phyloP scores from a whole-genome alignment of 2,797 vertebrate species.

The Sus cebifrons region DNA sequence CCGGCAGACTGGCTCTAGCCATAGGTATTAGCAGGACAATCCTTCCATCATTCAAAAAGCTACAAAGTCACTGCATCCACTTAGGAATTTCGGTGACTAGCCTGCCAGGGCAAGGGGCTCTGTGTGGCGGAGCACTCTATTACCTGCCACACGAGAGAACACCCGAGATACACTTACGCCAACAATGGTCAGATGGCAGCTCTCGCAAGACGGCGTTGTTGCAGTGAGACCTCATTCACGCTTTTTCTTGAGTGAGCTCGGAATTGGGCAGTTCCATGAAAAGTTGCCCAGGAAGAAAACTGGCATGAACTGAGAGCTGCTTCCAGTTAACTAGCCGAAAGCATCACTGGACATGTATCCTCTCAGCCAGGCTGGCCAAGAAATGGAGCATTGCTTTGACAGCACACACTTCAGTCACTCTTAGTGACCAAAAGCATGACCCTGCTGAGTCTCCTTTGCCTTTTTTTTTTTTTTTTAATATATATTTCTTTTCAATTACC shows the following conservation, averaged over 20 bases:
- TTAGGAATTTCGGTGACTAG: not conserved
- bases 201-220: not conserved
- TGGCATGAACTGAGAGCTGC: not conserved
- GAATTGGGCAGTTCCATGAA: not conserved
- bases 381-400: not conserved
- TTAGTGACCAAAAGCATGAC: not conserved
- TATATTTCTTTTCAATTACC: not conserved
- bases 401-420: not conserved
- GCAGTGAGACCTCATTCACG: not conserved
- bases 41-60: not conserved
- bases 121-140: not conserved
- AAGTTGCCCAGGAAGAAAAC: slow-evolving; percentile 45
- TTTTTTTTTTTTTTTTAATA: not conserved
- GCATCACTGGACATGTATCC: not conserved
- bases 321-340: not conserved
- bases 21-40: not conserved
- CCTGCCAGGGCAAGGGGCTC: not conserved
- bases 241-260: not conserved
- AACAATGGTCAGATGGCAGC: not conserved
- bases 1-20: not conserved
- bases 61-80: not conserved
- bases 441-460: not conserved
- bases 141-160: not conserved
- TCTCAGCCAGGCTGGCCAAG: slow-evolving; percentile 19
- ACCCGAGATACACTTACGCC: not conserved